Evolutionary conservation across 2,797 vertebrate genomes (phyloP), one percentile per base, ranked within the genome.

Genomic region (Lateolabrax maculatus): DNA sequence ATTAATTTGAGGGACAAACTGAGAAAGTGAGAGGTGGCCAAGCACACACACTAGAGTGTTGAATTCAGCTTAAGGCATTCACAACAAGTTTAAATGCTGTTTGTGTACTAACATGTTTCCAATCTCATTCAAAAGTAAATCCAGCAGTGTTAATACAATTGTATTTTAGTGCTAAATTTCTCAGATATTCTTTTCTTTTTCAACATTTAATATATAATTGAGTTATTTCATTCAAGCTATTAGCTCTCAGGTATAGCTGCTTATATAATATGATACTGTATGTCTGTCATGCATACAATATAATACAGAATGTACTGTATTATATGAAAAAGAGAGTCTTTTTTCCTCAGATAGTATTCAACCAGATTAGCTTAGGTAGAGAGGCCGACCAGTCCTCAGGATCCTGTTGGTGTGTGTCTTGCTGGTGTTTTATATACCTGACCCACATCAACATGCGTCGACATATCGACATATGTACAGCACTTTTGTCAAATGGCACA

Each of bases 1-100:
- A 70, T 75, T 76, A 6, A 77, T 75, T 56, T 66, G 11, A 71
- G 67, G 62, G 16, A 49, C 43, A 73, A 77, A 80, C 34, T 27
- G 25, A 66, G 48, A 29, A 18, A 53, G 27, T 67, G 6, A 73
- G 19, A 52, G 61, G 36, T 29, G 23, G 19, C 23, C 73, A 76
- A 75, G 9, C 41, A 39, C 36, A 43, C 25, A 73, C 27, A n/a
- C 39, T 41, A 46, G 23, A 51, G 53, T 36, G 13, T 31, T 52
- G 15, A 61, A 69, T 48, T 67, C 29, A 63, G 16, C 41, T n/a
- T 19, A 4, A 27, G 18, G 73, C 34, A 13, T 43, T 49, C 23
- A 53, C 29, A 71, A 29, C 43, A 60, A 4, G 44, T 64, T 2
- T 41, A 31, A 12, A 23, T 51, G 43, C 29, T n/a, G 15, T 29